Evolutionary conservation across 2,888 invertebrate genomes (phyloP).

Genomic region (Liodrosophila aerea): DNA sequence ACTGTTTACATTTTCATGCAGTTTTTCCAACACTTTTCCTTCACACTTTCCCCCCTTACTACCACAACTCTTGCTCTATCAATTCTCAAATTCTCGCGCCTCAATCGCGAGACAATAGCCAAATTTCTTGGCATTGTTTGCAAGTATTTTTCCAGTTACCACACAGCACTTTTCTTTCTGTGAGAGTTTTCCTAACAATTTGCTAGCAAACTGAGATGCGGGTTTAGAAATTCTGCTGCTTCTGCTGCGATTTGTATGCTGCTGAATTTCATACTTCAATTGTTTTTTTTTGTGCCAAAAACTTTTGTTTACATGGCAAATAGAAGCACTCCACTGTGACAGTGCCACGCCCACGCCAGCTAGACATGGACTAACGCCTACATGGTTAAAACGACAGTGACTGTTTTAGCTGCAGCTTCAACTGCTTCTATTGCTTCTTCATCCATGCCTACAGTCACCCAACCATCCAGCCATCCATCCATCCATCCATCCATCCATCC

Average conservation of each 20-base stretch:
- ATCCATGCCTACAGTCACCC: too few species aligned
- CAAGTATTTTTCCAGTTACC: conserved; percentile 16
- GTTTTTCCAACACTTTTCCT: not conserved
- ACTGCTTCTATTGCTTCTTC: too few species aligned
- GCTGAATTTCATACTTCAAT: conserved; percentile 64
- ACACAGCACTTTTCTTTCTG: conserved; percentile 32
- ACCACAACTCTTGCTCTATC: conserved; percentile 17
- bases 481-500: not conserved
- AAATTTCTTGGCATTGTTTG: conserved; percentile 28
- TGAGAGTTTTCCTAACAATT: conserved; percentile 49
- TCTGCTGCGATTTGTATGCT: conserved; percentile 12
- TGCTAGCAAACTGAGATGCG: conserved; percentile 52
- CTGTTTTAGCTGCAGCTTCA: conserved; percentile 41
- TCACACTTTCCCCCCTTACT: too few species aligned
- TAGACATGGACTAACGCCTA: conserved; percentile 32
- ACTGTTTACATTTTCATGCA: not conserved
- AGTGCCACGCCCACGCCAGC: conserved; percentile 17
- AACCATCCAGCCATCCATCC: conserved; percentile 1
- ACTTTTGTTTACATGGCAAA: conserved; percentile 75
- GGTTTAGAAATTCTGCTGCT: conserved; percentile 39
- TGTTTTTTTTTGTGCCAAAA: conserved; percentile 67
- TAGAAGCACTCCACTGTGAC: conserved; percentile 37
- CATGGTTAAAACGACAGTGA: conserved; percentile 1
- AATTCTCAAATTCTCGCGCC: conserved; percentile 49
- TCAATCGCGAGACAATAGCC: conserved; percentile 34